Base-by-base conservation (phyloP, 2,888 invertebrate species). In the Eupithecia insigniata region DNA sequence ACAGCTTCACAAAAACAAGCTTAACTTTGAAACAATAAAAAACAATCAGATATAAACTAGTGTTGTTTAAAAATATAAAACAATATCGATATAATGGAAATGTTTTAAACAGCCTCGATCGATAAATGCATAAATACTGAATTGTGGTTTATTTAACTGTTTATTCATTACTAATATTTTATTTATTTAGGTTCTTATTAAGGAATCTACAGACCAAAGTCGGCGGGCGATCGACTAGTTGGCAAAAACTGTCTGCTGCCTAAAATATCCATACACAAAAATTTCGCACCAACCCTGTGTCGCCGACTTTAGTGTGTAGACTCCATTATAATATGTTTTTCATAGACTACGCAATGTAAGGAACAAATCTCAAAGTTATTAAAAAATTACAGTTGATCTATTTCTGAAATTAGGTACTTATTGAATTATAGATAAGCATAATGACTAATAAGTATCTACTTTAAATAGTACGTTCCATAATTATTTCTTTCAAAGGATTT, bases 1-100 rank as follows among this genome's bases (percentile, higher is more conserved):
- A 94, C 94, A 94, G 94, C 93, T 89, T 92, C 92, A 93, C 93
- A 89, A 93, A 85, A 93, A 93, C 91, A 93, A 93, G 92, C 92
- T 89, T 91, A 93, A 93, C 91, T 90, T 88, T 85, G 84, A 83
- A 88, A 90, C 81, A 93, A 93, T 91, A 92, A 91, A n/a, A 74
- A 93, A 92, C 90, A 89, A 88, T 88, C 83, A 82, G 82, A 84
- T 82, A 82, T 66, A 76, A 85, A 87, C 85, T 87, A 86, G 79
- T 84, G 84, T 85, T 85, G 81, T 82, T 79, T 89, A 90, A 83
- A 92, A 92, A 91, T 92, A 92, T 85, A 91, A 92, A 88, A 92
- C 86, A 87, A 85, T 80, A 78, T 76, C 70, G 72, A 78, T 55
- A 55, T 77, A 77, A 78, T 80, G 80, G 76, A 79, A 78, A 78